Evolutionary conservation across 2,797 vertebrate species (phyloP), one percentile per base, ranked within the genome.

Genomic region (Sebastes goodei): DNA sequence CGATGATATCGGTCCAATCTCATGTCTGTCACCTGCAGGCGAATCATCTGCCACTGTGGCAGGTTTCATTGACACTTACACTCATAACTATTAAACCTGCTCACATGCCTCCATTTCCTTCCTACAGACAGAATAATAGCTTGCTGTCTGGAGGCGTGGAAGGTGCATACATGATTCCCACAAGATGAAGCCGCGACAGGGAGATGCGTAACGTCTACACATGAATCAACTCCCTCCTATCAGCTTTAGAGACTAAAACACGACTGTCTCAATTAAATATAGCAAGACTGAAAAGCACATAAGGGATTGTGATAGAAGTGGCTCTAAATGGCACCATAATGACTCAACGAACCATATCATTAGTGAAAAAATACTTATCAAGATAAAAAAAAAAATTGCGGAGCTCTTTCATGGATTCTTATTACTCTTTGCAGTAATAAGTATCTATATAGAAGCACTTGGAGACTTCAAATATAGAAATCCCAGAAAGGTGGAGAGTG

Each of bases 11-110:
- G 30, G 27, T 55, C 29, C 59, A 76, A 69, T 89, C 35, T 80
- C 71, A 53, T 25, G n/a, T 46, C 70, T 80, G 87, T 91, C 71
- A 53, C 86, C 88, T 86, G 82, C 63, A 86, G 88, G 82, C 63
- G 4, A 46, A 69, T 79, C 76, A 76, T 32, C 53, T 35, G 72
- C 71, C 71, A 57, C 38, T 7, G 23, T 57, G 60, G 57, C 64
- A 74, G 53, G n/a, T 56, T 78, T 83, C 33, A 62, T 25, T 71
- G 76, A 62, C 75, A 78, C 30, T 80, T 65, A 87, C 73, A 80
- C 71, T 81, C 76, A 85, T 81, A 74, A 60, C 70, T 71, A 27
- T 76, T 61, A 27, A 15, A 52, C 12, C 15, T 73, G 8, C 61
- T 57, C 23, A 55, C 46, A 66, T 27, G 33, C 35, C 55, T 69